A percentile compares a stretch with the other conserved stretches of the same genome.
Conservation (phyloP, 1,140 invertebrate genomes). For the Drosophila truncata region DNA sequence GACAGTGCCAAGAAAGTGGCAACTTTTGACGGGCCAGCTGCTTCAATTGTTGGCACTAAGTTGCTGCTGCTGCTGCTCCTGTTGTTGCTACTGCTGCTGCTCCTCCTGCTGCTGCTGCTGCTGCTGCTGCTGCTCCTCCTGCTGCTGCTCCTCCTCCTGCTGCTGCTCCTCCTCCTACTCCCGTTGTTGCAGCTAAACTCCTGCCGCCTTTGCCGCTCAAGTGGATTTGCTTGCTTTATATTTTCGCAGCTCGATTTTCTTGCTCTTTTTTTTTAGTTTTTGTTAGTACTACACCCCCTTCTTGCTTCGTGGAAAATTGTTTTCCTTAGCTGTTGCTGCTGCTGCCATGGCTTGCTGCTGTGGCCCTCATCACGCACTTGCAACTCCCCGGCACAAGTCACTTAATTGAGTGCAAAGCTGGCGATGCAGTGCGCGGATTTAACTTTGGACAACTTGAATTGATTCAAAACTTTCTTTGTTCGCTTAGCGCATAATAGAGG, state of each 20-base stretch:
- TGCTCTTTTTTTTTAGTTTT: slow-evolving; percentile 1
- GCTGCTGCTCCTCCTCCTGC: slow-evolving; percentile 16
- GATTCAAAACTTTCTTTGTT: slow-evolving; percentile 83
- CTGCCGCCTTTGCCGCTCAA: slow-evolving; percentile 47
- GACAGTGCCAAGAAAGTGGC: slow-evolving; percentile 70
- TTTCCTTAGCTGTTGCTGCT: slow-evolving; percentile 67
- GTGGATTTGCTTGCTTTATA: slow-evolving; percentile 75
- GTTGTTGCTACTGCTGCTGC: slow-evolving; percentile 12
- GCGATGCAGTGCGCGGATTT: slow-evolving; percentile 68
- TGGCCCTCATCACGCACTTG: slow-evolving; percentile 46
- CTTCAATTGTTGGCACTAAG: slow-evolving; percentile 80
- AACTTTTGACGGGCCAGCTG: slow-evolving; percentile 80
- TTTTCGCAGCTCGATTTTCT: slow-evolving; percentile 36
- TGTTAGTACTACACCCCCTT: background rate
- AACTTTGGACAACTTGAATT: slow-evolving; percentile 83
- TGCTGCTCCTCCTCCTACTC: slow-evolving; percentile 14
- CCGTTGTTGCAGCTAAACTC: no score
- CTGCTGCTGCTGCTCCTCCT: slow-evolving; percentile 25
- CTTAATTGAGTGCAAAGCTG: slow-evolving; percentile 83
- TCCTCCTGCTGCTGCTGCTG: slow-evolving; percentile 30
- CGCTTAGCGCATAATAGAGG: slow-evolving; percentile 46
- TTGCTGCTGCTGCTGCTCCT: slow-evolving; percentile 34
- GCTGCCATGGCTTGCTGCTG: slow-evolving; percentile 9
- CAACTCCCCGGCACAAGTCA: slow-evolving; percentile 55
- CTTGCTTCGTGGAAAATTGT: slow-evolving; percentile 59